Percentiles rank a stretch among this genome's conserved stretches.
These are phyloP conservation scores for Hybognathus amarus DNA, from an alignment of 2,797 vertebrate species.

Conservation along the genomic window DNA sequence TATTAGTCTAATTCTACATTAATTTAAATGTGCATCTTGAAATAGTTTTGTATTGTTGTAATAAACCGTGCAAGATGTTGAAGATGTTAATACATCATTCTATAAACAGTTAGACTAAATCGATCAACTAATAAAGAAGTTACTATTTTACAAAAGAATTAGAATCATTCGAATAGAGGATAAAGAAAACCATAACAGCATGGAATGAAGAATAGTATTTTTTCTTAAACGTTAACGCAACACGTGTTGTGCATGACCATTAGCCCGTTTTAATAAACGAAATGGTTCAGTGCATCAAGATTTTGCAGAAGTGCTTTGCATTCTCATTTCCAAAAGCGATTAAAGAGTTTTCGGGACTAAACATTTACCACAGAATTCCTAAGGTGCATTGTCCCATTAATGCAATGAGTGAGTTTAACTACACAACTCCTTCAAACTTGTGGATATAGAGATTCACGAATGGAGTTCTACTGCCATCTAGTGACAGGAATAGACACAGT, in stretches of 20 bases:
- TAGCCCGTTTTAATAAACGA: neutral
- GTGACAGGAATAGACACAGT: slow-evolving; percentile 34
- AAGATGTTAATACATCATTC: neutral
- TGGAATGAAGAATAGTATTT: neutral
- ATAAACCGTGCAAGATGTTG: too few relatives aligned
- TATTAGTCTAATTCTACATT: neutral
- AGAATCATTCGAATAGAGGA: neutral
- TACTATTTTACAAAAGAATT: neutral
- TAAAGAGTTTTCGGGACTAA: neutral
- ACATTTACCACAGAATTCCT: neutral
- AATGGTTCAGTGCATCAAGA: neutral
- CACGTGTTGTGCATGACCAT: neutral
- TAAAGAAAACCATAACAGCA: neutral
- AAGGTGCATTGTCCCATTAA: neutral
- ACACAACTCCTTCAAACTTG: neutral
- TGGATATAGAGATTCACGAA: neutral
- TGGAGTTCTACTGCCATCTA: slow-evolving; percentile 69
- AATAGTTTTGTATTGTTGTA: neutral
- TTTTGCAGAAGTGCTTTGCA: neutral
- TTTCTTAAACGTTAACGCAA: neutral
- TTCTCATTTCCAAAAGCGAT: neutral
- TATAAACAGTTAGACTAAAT: neutral
- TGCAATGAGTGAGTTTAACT: neutral
- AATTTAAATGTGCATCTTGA: neutral
- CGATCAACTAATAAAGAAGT: neutral